Conservation (phyloP, 2,888 invertebrate species). For the Chaitophorus viminalis region DNA sequence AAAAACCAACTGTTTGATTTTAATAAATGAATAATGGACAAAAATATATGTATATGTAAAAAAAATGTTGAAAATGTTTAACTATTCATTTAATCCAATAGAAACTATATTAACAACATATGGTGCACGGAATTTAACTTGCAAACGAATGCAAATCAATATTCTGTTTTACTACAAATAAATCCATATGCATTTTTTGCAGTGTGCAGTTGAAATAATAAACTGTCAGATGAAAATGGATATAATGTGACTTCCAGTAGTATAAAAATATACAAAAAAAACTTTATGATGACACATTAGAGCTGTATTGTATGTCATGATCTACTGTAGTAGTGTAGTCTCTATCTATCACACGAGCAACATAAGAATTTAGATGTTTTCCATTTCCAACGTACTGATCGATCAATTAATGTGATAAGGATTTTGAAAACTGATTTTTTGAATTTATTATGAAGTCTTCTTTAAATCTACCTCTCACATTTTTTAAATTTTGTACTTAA, state of each 20-base stretch:
- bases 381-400: no score
- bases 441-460: no score
- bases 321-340: no score
- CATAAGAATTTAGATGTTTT: no score
- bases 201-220: conserved; percentile 45
- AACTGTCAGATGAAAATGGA: conserved; percentile 14
- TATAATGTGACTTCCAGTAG: not conserved
- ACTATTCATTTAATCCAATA: conserved; percentile 6
- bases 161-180: conserved; percentile 20
- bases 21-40: conserved; percentile 18
- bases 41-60: not conserved
- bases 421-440: no score
- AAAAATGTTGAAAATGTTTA: not conserved
- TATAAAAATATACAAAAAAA: not conserved
- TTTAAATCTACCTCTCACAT: no score
- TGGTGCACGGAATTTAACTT: conserved; percentile 23
- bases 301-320: no score
- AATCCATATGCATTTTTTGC: conserved; percentile 8
- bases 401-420: no score
- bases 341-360: no score
- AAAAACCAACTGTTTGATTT: conserved; percentile 30
- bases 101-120: conserved; percentile 28
- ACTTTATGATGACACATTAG: no score
- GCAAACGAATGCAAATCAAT: conserved; percentile 41
- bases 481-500: no score